Evolutionary conservation across 2,797 vertebrate species (phyloP).

Genomic region (Tauraco hartlaubi): DNA sequence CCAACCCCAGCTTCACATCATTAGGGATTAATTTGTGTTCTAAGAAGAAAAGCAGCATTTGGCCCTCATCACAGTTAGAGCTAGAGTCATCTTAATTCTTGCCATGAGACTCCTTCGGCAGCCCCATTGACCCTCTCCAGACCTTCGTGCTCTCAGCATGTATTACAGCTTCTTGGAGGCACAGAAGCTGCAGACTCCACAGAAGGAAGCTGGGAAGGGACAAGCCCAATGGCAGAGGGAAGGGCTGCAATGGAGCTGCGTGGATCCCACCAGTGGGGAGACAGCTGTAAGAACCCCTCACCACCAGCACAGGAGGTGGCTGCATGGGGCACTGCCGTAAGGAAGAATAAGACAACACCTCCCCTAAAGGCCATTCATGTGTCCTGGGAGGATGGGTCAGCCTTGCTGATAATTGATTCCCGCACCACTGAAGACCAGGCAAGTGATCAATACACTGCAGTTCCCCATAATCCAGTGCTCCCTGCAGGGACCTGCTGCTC

Average conservation of each 20-base stretch:
- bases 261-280: not conserved
- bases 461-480: not conserved
- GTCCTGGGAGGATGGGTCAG: not conserved
- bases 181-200: not conserved
- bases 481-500: not conserved
- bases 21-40: not conserved
- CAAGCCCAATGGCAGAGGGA: not conserved
- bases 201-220: not conserved
- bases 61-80: not conserved
- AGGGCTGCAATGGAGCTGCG: not conserved
- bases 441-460: rapidly evolving
- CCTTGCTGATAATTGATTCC: not conserved
- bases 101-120: not conserved
- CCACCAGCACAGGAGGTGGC: not conserved
- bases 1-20: not conserved
- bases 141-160: not conserved
- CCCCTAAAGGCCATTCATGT: rapidly evolving
- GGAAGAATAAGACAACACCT: not conserved
- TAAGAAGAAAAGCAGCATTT: not conserved
- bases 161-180: not conserved
- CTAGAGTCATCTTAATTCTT: not conserved
- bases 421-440: too few relatives aligned
- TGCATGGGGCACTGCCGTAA: not conserved
- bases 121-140: not conserved
- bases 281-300: not conserved